These are phyloP conservation scores for Cheilosia variabilis DNA, from an alignment of 2,888 invertebrate genomes.

Conservation along the genomic window DNA sequence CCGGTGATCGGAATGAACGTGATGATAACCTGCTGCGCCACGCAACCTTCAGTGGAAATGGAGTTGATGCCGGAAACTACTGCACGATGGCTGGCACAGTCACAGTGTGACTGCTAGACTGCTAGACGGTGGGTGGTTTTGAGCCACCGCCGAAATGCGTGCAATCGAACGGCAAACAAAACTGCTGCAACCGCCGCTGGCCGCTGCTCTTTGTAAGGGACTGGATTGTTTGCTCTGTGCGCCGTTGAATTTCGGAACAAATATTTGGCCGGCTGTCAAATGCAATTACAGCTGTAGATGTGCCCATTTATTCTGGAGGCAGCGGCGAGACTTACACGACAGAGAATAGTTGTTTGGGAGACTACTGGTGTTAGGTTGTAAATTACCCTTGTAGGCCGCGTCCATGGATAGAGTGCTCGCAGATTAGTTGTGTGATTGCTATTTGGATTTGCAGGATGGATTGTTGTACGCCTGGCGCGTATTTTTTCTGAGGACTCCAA, in stretches of 20 bases:
- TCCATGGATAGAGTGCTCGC: neutral
- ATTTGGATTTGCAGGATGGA: slow-evolving; percentile 12
- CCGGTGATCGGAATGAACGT: slow-evolving; percentile 8
- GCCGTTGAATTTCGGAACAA: slow-evolving; percentile 23
- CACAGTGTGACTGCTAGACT: neutral
- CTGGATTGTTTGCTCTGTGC: slow-evolving; percentile 4
- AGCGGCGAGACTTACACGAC: neutral
- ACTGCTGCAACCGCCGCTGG: neutral
- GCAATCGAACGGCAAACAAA: slow-evolving; percentile 16
- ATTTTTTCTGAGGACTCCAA: no score
- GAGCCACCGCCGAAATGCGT: neutral
- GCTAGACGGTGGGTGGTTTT: neutral
- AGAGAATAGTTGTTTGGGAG: neutral
- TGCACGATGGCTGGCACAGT: slow-evolving; percentile 12
- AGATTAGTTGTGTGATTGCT: slow-evolving; percentile 21
- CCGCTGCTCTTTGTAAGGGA: slow-evolving; percentile 3
- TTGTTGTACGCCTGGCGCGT: neutral
- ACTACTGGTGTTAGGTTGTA: neutral
- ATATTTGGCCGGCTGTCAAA: slow-evolving; percentile 57
- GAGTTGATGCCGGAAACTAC: slow-evolving; percentile 18
- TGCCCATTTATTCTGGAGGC: neutral
- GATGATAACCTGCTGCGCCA: slow-evolving; percentile 14
- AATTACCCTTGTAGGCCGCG: slow-evolving; percentile 13
- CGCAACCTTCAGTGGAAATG: slow-evolving; percentile 14
- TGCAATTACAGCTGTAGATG: slow-evolving; percentile 39